Conservation (phyloP, 2,888 invertebrate genomes). For the Drosophila sordidapex region DNA sequence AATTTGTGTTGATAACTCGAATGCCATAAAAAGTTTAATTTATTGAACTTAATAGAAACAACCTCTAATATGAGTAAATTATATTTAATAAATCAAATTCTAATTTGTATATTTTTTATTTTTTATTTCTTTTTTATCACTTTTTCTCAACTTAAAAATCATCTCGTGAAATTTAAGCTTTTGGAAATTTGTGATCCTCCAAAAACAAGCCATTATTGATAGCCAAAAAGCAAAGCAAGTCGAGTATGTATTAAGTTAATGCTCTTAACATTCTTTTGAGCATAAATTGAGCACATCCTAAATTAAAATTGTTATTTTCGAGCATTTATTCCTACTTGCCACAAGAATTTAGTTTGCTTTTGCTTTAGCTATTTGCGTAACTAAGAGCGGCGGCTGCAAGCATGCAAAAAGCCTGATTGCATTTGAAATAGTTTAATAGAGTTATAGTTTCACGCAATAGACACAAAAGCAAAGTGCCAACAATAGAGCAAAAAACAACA, state of each 20-base stretch:
- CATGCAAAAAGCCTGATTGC: conserved; percentile 40
- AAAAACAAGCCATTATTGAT: background rate
- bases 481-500: conserved; percentile 16
- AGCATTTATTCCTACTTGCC: too few species aligned
- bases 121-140: background rate
- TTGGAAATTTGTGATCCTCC: background rate
- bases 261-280: background rate
- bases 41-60: background rate
- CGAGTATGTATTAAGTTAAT: background rate
- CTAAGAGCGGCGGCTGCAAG: conserved; percentile 10
- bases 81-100: background rate
- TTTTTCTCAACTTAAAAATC: background rate
- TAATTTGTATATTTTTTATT: background rate
- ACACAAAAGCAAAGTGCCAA: conserved; percentile 14
- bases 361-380: background rate
- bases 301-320: background rate
- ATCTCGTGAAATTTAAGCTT: background rate
- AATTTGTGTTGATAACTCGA: too few species aligned
- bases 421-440: conserved; percentile 25
- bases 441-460: conserved; percentile 27
- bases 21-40: background rate
- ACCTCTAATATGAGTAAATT: background rate
- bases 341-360: background rate
- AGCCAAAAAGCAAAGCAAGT: background rate
- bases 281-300: background rate